Evolutionary conservation across 2,113 vertebrate genomes (phyloP).

Genomic region (Pan paniscus): DNA sequence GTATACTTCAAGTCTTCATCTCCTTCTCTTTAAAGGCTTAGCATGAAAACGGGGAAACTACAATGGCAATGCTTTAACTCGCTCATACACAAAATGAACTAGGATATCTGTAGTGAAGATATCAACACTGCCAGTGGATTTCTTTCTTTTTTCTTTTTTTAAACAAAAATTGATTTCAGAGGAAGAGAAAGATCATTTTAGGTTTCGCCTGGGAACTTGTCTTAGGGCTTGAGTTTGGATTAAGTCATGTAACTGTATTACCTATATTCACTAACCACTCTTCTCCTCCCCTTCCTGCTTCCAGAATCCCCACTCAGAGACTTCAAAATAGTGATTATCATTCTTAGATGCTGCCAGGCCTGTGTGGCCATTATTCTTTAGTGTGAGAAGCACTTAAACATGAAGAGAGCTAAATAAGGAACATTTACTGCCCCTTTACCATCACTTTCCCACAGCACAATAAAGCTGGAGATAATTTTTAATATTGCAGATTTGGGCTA

Average conservation of each 20-base stretch:
- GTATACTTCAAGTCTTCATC: neutral
- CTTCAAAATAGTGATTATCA: neutral
- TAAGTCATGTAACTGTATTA: neutral
- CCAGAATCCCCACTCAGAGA: neutral
- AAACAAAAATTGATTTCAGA: neutral
- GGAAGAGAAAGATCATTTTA: neutral
- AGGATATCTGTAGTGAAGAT: neutral
- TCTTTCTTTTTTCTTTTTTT: neutral
- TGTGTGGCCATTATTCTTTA: neutral
- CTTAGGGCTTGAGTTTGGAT: neutral
- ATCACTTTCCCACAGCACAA: neutral
- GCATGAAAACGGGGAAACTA: neutral
- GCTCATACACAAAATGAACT: neutral
- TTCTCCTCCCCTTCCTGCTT: neutral
- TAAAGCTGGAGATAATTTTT: constrained; percentile 56
- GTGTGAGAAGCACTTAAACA: neutral
- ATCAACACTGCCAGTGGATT: neutral
- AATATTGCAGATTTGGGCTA: constrained; percentile 40
- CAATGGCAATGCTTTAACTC: neutral
- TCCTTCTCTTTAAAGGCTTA: neutral
- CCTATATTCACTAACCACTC: neutral
- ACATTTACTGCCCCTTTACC: neutral
- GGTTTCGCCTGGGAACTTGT: neutral
- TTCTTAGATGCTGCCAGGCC: neutral
- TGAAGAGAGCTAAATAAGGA: neutral